phyloP scores from a whole-genome alignment of 2,797 vertebrate genomes.

The Linurgus olivaceus region DNA sequence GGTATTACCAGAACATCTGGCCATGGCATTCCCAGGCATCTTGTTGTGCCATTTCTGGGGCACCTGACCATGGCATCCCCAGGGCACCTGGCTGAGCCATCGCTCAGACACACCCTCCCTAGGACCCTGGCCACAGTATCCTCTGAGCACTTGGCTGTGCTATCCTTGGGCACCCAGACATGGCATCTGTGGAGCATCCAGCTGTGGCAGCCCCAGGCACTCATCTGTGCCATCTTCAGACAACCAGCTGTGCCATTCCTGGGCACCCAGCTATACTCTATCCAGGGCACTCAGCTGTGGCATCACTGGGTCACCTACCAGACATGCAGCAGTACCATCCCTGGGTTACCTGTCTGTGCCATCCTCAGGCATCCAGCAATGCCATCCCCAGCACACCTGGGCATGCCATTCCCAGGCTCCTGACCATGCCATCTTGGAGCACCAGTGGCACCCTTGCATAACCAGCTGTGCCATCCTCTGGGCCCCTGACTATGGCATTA shows the following conservation, averaged over 20 bases:
- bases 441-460: neutral
- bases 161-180: neutral
- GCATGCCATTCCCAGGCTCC: neutral
- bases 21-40: neutral
- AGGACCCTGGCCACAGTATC: neutral
- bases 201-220: neutral
- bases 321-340: fast-evolving
- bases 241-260: neutral
- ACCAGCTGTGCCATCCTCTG: fast-evolving
- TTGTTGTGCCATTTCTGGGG: neutral
- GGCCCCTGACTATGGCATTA: neutral
- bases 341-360: fast-evolving
- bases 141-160: neutral
- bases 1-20: neutral
- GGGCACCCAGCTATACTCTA: neutral
- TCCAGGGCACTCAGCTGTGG: neutral
- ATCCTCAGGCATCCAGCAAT: neutral
- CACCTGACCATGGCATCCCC: too few relatives aligned
- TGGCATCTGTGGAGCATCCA: neutral
- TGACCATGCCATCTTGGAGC: neutral
- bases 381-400: neutral
- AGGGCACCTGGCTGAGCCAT: too few relatives aligned
- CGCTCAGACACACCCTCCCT: neutral
- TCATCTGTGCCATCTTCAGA: neutral
- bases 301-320: neutral